Base-by-base conservation (phyloP, 2,113 vertebrate species). In the Arizona elegans region DNA sequence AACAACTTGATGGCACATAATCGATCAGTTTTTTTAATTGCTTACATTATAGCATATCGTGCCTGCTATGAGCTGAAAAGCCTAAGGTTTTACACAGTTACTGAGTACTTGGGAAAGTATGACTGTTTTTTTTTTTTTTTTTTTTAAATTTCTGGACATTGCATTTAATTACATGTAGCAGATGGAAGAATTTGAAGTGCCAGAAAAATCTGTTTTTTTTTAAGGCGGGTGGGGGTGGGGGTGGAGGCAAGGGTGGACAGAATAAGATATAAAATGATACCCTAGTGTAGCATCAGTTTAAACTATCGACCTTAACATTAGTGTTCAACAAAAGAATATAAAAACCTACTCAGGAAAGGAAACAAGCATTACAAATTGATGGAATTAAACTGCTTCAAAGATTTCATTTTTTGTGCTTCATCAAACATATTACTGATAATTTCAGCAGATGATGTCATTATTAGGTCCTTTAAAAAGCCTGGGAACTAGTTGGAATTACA, bases 251-350 rank as follows among this genome's bases (percentile, higher is more conserved):
- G 70, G 33, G 15, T 81, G 75, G 75, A 81, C 33, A 81, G 33
- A 59, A 33, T 26, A 38, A 62, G 21, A 33, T 13, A 81, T 81
- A 33, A 53, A 21, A 88, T 15, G 47, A 65, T 52, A 90, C 19
- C 0, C 43, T 53, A n/a, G 88, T 0, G 47, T 56, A 43, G 58
- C n/a, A 0, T 93, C 95, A 0, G 93, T 95, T 89, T 89, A 33
- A 56, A 85, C 38, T 53, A 55, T 1, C 65, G 53, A 38, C 5
- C 70, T 70, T 90, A 23, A 5, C 7, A 8, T 0, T 85, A 56
- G 5, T 0, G 33, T 47, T 86, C 43, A 59, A n/a, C 38, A 56
- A 55, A 0, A 1, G 59, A 9, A 17, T 29, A 2, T 0, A 21
- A 29, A 90, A 81, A n/a, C 21, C 50, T 0, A 0, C 8, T 13